Evolutionary conservation across 2,888 invertebrate species (phyloP), one percentile per base, ranked within the genome.

Genomic region (Lithophane socia): DNA sequence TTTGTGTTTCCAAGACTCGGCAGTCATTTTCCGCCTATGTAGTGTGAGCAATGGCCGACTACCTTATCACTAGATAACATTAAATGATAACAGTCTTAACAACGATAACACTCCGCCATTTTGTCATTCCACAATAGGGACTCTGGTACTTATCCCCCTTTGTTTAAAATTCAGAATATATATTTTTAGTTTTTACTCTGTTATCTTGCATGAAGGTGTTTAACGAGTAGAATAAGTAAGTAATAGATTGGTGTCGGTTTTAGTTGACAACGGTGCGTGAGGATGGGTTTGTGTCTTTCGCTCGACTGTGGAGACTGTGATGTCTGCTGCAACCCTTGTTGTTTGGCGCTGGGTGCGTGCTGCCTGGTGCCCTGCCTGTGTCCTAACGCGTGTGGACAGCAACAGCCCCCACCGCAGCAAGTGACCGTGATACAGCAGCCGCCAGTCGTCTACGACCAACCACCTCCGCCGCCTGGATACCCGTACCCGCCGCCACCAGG

Each of bases 221-320:
- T 42, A 49, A 61, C 12, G 12, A 73, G 58, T 73, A 63, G 29
- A 44, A 61, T 71, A 66, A 80, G 84, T 85, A 87, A 88, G 84
- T 85, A 87, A 88, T 78, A 77, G 37, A 77, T 83, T 75, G 72
- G 56, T 80, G 75, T 85, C 76, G 64, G 84, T 94, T 95, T 90
- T 94, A 95, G 94, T 93, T 90, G 87, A 91, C 90, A 85, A 86
- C 82, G 86, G 87, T 86, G 86, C 76, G 85, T 80, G 86, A 93
- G 88, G 88, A 96, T 96, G 96, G 96, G 96, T 82, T 85, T 96
- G 87, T 96, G 96, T 86, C 86, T 96, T 47, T 96, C 96, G 49
- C 87, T 96, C 64, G 96, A 96, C 82, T 94, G 94, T 84, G 96
- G 95, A 37, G 96, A 96, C 61, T 95, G 95, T 87, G 95, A 95